Evolutionary conservation across 2,888 invertebrate genomes (phyloP).

Genomic region (Euspilapteryx auroguttella): DNA sequence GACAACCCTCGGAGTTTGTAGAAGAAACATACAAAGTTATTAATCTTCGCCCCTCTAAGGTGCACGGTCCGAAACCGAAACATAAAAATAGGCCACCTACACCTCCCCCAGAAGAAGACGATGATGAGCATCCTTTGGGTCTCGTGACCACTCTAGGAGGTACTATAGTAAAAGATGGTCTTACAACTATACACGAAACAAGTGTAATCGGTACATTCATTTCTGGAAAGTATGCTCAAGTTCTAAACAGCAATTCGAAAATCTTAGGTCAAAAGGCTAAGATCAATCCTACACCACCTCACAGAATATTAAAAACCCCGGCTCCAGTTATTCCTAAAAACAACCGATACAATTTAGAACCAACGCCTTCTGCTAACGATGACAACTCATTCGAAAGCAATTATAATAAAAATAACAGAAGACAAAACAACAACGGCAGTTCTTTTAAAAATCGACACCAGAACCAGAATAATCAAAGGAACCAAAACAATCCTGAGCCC

Average conservation of each 20-base stretch:
- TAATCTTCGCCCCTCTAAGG: slow-evolving; percentile 73
- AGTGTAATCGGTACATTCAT: slow-evolving; percentile 89
- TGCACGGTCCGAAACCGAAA: slow-evolving; percentile 44
- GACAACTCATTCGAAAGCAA: slow-evolving; percentile 57
- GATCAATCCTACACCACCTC: slow-evolving; percentile 67
- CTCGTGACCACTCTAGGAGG: slow-evolving; percentile 84
- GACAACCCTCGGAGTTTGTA: slow-evolving; percentile 82
- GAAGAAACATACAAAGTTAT: slow-evolving; percentile 86
- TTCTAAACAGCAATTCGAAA: slow-evolving; percentile 79
- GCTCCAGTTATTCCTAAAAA: slow-evolving; percentile 63
- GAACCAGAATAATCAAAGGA: slow-evolving; percentile 24
- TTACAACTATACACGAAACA: slow-evolving; percentile 84
- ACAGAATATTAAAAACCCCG: slow-evolving; percentile 76
- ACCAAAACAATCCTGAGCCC: slow-evolving; percentile 28
- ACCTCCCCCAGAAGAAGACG: slow-evolving; percentile 41
- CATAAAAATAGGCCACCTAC: slow-evolving; percentile 42
- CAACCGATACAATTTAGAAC: slow-evolving; percentile 65
- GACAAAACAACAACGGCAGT: slow-evolving; percentile 44
- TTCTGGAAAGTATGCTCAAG: slow-evolving; percentile 86
- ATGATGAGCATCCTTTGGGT: slow-evolving; percentile 74
- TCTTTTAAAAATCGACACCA: slow-evolving; percentile 64
- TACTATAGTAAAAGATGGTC: slow-evolving; percentile 78
- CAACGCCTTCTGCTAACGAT: slow-evolving; percentile 63
- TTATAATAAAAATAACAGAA: slow-evolving; percentile 55
- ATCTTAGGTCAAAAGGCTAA: slow-evolving; percentile 64